Evolutionary conservation across 2,888 invertebrate genomes (phyloP), one percentile per base, ranked within the genome.

Genomic region (Eilema caniola): DNA sequence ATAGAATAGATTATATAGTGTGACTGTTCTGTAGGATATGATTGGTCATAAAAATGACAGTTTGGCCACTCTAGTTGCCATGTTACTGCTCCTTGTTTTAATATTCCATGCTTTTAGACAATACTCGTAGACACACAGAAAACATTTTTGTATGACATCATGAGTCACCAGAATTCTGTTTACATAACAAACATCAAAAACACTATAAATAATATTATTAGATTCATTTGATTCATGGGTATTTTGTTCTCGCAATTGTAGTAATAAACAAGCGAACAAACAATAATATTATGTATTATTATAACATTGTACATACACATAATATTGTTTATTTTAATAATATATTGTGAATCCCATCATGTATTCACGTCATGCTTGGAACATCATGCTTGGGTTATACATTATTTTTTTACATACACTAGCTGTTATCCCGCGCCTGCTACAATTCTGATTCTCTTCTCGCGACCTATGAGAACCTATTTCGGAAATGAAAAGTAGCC

Each of bases 141-240:
- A 41, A 41, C 16, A 16, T 41, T 16, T n/a, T 16, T 53, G n/a
- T 53, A 53, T 53, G 53, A 53, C 53, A 53, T 8, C 20, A 8
- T 53, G 10, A 5, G n/a, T 53, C 53, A 53, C n/a, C 20, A 20
- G 20, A 20, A 47, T 20, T 47, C 47, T 53, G 53, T 53, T n/a
- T 53, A 53, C 53, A 53, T 53, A 53, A 53, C 53, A 53, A 53
- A 53, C 8, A 4, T 53, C 53, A 20, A 53, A 53, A 53, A 53
- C 53, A 53, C n/a, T 59, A 25, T 16, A 41, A 25, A 20, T 41
- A 25, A 24, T 41, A 25, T 62, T 62, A 62, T 47, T 64, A 28
- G 28, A 11, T 24, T 2, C 11, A 14, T 20, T 70, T 66, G 70
- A 70, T 70, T 70, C 70, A 70, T 70, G 66, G 70, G 70, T 62